Percentiles rank a stretch among this genome's conserved stretches.
phyloP scores from a whole-genome alignment of 2,888 invertebrate genomes.

The Leuctra nigra region DNA sequence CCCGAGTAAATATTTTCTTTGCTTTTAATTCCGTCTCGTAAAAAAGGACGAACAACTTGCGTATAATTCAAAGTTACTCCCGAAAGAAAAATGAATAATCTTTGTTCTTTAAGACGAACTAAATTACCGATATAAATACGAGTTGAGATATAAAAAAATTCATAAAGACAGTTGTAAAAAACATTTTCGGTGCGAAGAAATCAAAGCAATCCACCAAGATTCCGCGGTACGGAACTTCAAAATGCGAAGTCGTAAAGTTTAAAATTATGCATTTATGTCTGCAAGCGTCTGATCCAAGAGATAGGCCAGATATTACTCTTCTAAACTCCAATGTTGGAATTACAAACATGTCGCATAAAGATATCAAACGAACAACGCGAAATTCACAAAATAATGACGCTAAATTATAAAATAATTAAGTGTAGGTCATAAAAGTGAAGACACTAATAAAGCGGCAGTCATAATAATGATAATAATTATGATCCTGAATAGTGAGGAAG shows the following conservation, averaged over 20 bases:
- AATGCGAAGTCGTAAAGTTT: slow-evolving; percentile 10
- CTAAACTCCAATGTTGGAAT: too few relatives aligned
- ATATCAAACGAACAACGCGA: too few relatives aligned
- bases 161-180: slow-evolving; percentile 15
- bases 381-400: background rate
- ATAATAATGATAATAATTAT: background rate
- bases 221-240: too few relatives aligned
- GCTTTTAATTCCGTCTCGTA: slow-evolving; percentile 13
- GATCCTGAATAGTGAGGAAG: background rate
- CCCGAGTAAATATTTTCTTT: background rate
- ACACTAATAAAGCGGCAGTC: slow-evolving; percentile 6
- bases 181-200: too few relatives aligned
- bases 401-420: slow-evolving; percentile 12
- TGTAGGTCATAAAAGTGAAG: background rate
- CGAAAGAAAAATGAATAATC: slow-evolving; percentile 15
- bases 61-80: too few relatives aligned
- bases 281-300: background rate
- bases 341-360: too few relatives aligned
- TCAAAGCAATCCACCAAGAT: background rate
- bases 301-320: background rate
- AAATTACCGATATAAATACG: slow-evolving; percentile 17
- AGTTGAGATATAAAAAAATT: slow-evolving; percentile 10
- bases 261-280: slow-evolving; percentile 3
- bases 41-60: slow-evolving; percentile 13
- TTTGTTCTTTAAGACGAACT: slow-evolving; percentile 3